Evolutionary conservation across 2,888 invertebrate genomes (phyloP).

Genomic region (Cheilosia pagana): DNA sequence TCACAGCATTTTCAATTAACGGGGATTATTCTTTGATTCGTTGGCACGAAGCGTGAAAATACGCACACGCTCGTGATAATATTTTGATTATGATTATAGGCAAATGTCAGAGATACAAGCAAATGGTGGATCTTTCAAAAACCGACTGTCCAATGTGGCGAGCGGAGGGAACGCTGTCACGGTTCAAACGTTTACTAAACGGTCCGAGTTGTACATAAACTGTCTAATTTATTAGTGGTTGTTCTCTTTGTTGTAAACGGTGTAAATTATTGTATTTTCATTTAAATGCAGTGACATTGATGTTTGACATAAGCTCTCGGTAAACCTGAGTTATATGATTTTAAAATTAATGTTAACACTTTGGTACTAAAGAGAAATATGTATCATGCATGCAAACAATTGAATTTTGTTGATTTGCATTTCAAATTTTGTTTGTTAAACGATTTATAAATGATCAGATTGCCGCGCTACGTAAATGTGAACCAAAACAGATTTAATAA

Average conservation of each 20-base stretch:
- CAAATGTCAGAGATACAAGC: constrained; percentile 19
- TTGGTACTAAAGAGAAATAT: no score
- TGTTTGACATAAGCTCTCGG: neutral
- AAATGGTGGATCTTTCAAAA: constrained; percentile 34
- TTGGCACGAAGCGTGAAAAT: constrained; percentile 71
- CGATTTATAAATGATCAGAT: no score
- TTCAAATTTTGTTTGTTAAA: no score
- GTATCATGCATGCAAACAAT: no score
- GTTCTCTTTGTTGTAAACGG: neutral
- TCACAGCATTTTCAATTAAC: constrained; percentile 71
- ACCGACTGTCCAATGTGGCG: constrained; percentile 2
- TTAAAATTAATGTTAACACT: no score
- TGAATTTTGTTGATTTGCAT: no score
- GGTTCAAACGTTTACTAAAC: constrained; percentile 63
- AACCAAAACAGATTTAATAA: no score
- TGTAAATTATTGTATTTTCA: neutral
- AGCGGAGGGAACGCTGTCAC: constrained; percentile 25
- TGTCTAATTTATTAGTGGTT: constrained; percentile 36
- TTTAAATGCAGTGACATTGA: neutral
- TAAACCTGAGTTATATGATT: neutral
- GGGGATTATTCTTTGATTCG: constrained; percentile 65
- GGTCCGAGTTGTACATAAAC: constrained; percentile 30
- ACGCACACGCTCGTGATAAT: constrained; percentile 60
- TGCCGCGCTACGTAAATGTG: no score
- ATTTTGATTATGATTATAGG: constrained; percentile 62